Evolutionary conservation across 2,113 vertebrate genomes (phyloP).

Genomic region (Seriola rivoliana): DNA sequence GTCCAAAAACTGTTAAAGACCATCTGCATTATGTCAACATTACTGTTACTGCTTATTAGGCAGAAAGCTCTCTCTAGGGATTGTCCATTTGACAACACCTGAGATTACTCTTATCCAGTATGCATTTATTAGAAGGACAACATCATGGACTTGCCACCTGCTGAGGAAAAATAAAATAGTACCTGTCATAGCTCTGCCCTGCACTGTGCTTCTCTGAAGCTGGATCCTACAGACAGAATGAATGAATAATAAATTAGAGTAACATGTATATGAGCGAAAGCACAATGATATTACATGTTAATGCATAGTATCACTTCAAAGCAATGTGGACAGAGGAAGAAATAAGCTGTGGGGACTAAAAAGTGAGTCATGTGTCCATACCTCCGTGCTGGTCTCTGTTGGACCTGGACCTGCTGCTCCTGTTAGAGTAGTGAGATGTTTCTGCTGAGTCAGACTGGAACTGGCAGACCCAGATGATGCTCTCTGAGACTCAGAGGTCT

Average conservation of each 20-base stretch:
- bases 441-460: constrained; percentile 81
- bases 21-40: background rate
- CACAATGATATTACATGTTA: background rate
- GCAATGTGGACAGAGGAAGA: background rate
- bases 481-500: constrained; percentile 80
- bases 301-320: background rate
- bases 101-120: background rate
- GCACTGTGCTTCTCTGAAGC: constrained; percentile 85
- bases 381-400: constrained; percentile 74
- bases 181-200: constrained; percentile 93
- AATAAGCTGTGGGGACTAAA: background rate
- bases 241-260: background rate
- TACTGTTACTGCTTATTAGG: background rate
- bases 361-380: constrained; percentile 49
- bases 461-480: constrained; percentile 66
- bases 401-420: constrained; percentile 59
- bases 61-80: background rate
- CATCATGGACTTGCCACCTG: background rate
- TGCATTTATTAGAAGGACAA: background rate
- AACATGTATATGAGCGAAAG: background rate
- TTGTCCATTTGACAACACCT: constrained; percentile 7
- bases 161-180: constrained; percentile 38
- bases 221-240: constrained; percentile 83
- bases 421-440: constrained; percentile 46
- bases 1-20: background rate